Conservation (phyloP, 2,888 invertebrate genomes). For the Melanargia galathea region DNA sequence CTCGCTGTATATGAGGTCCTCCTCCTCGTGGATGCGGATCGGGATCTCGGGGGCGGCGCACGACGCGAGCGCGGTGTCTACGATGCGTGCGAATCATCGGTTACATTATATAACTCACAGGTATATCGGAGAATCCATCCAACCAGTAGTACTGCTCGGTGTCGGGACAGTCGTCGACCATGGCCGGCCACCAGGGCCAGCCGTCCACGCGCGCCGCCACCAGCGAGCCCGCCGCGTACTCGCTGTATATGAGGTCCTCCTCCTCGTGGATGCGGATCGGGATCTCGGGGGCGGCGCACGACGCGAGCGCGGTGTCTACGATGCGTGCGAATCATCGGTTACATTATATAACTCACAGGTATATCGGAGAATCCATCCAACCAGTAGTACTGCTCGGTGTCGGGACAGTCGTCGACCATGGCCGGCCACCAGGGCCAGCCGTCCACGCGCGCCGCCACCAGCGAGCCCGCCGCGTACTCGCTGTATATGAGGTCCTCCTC, state of each 20-base stretch:
- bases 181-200: slow-evolving; percentile 88
- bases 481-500: slow-evolving; percentile 82
- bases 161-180: slow-evolving; percentile 87
- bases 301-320: no score
- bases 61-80: no score
- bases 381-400: slow-evolving; percentile 83
- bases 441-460: slow-evolving; percentile 84
- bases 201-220: slow-evolving; percentile 84
- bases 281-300: no score
- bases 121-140: slow-evolving; percentile 78
- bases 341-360: slow-evolving; percentile 75
- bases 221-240: slow-evolving; percentile 84
- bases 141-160: slow-evolving; percentile 83
- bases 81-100: no score
- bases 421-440: slow-evolving; percentile 89
- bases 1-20: slow-evolving; percentile 80
- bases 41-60: no score
- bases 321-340: no score
- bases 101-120: no score
- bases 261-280: slow-evolving; percentile 67
- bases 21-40: slow-evolving; percentile 70
- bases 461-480: slow-evolving; percentile 83
- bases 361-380: slow-evolving; percentile 78
- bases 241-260: slow-evolving; percentile 80
- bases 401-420: slow-evolving; percentile 86